A percentile compares a stretch with the other conserved stretches of the same genome.
phyloP scores from a whole-genome alignment of 2,888 invertebrate species.

The Lampropteryx suffumata region DNA sequence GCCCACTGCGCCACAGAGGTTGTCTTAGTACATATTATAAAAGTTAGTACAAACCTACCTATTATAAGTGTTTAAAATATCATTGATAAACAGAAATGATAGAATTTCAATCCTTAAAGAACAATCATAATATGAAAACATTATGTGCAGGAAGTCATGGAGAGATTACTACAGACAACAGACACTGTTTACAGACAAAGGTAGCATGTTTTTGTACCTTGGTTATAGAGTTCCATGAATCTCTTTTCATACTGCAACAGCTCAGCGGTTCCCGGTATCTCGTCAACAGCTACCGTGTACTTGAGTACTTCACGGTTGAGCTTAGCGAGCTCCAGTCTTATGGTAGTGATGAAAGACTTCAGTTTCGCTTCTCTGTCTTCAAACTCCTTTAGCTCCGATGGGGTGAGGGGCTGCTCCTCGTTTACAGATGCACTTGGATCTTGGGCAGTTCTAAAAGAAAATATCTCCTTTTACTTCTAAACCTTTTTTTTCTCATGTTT shows the following conservation, averaged over 20 bases:
- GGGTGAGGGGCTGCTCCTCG: constrained; percentile 64
- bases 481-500: too few relatives aligned
- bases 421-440: constrained; percentile 49
- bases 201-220: constrained; percentile 79
- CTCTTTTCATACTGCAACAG: constrained; percentile 97
- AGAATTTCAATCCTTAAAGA: too few relatives aligned
- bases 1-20: too few relatives aligned
- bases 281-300: constrained; percentile 93
- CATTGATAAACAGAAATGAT: too few relatives aligned
- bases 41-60: too few relatives aligned
- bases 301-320: constrained; percentile 90
- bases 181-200: too few relatives aligned
- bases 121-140: too few relatives aligned
- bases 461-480: too few relatives aligned
- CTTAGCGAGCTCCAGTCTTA: constrained; percentile 88
- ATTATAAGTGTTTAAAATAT: too few relatives aligned
- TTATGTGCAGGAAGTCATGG: too few relatives aligned
- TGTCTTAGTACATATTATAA: too few relatives aligned
- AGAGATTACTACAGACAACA: too few relatives aligned
- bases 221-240: constrained; percentile 97
- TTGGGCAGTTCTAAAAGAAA: constrained; percentile 46
- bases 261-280: constrained; percentile 96
- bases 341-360: constrained; percentile 59
- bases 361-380: constrained; percentile 66
- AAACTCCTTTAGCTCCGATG: constrained; percentile 66